Percentiles rank a stretch among this genome's conserved stretches.
Evolutionary conservation across 2,113 vertebrate species (phyloP).

Genomic region (Orcinus orca): DNA sequence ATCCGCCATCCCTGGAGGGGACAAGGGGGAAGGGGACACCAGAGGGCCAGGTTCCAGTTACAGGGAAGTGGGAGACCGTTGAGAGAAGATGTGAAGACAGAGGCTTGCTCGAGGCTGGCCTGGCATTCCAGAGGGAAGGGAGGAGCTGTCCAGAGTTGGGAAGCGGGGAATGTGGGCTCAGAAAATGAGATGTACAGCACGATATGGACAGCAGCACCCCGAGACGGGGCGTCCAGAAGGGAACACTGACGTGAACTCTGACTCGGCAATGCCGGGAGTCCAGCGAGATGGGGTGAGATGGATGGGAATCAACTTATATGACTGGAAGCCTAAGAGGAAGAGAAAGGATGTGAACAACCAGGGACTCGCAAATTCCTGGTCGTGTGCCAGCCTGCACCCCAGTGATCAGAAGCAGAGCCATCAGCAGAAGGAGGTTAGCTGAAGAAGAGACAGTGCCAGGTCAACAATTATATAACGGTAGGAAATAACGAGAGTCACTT

Average conservation of each 20-base stretch:
- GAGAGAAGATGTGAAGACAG: not conserved
- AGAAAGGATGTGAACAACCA: too few species aligned
- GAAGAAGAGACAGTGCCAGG: fast-evolving
- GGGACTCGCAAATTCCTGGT: fast-evolving
- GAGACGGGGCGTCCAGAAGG: fast-evolving
- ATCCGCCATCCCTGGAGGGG: not conserved
- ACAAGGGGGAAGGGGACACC: not conserved
- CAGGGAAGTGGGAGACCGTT: not conserved
- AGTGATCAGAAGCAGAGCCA: not conserved
- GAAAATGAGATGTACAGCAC: not conserved
- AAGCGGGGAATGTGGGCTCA: not conserved
- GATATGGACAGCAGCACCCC: fast-evolving
- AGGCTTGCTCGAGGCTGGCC: not conserved
- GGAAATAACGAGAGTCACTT: too few species aligned
- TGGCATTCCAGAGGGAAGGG: not conserved
- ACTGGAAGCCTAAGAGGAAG: too few species aligned
- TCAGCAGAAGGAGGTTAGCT: fast-evolving
- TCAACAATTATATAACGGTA: fast-evolving
- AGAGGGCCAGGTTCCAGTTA: fast-evolving
- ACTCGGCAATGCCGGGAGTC: fast-evolving
- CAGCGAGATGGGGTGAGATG: fast-evolving
- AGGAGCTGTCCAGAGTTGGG: not conserved
- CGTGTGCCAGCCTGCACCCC: not conserved
- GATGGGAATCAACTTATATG: too few species aligned
- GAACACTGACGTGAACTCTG: fast-evolving